A percentile compares a stretch with the other conserved stretches of the same genome.
Evolutionary conservation across 2,888 invertebrate species (phyloP).

Genomic region (Achlya flavicornis): DNA sequence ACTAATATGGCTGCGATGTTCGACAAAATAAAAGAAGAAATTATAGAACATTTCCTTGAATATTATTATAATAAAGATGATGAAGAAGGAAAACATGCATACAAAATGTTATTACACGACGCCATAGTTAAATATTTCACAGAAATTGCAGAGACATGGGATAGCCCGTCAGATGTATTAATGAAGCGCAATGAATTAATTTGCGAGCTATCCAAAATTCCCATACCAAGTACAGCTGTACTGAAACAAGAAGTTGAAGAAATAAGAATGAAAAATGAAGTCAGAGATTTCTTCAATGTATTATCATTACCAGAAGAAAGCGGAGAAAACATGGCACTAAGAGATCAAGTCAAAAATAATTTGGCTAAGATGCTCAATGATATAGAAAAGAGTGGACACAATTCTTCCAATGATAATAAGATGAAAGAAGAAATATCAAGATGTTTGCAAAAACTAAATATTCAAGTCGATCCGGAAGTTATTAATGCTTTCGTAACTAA

Average conservation of each 20-base stretch:
- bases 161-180: constrained; percentile 35
- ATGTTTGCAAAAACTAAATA: constrained; percentile 45
- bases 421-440: constrained; percentile 53
- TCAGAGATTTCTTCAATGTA: constrained; percentile 46
- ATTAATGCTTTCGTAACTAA: constrained; percentile 48
- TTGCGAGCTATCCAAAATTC: constrained; percentile 48
- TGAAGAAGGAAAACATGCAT: constrained; percentile 42
- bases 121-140: constrained; percentile 40
- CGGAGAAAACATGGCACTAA: constrained; percentile 26
- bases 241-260: constrained; percentile 39
- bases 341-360: constrained; percentile 38
- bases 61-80: constrained; percentile 48
- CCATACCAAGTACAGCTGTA: constrained; percentile 26
- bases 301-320: constrained; percentile 30
- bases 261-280: constrained; percentile 41
- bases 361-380: constrained; percentile 54
- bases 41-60: constrained; percentile 57
- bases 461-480: constrained; percentile 30
- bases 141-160: constrained; percentile 26
- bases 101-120: constrained; percentile 49
- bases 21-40: constrained; percentile 47
- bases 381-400: constrained; percentile 51
- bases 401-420: constrained; percentile 38
- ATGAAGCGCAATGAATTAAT: constrained; percentile 54
- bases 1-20: constrained; percentile 31